Evolutionary conservation across 2,797 vertebrate species (phyloP).

Genomic region (Melanogrammus aeglefinus): DNA sequence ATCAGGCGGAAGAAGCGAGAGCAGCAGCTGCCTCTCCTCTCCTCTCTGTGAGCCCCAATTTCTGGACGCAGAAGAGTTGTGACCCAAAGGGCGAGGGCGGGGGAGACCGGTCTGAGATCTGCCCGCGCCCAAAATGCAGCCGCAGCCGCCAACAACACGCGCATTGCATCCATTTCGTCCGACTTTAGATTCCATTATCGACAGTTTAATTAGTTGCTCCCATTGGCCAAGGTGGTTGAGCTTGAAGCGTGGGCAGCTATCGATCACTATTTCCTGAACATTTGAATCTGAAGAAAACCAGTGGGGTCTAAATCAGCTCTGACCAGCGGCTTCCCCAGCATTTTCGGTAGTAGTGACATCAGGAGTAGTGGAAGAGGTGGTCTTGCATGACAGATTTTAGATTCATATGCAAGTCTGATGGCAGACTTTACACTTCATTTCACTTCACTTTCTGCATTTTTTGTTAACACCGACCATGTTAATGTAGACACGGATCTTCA

Average conservation of each 20-base stretch:
- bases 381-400: no score
- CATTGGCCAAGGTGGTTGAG: not conserved
- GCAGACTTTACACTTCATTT: no score
- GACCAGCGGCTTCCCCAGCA: not conserved
- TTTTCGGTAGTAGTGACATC: not conserved
- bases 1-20: not conserved
- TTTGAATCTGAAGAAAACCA: not conserved
- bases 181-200: not conserved
- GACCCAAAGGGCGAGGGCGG: not conserved
- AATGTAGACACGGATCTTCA: no score
- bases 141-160: not conserved
- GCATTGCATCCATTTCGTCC: not conserved
- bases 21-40: not conserved
- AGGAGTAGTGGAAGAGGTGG: not conserved
- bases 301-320: not conserved
- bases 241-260: not conserved
- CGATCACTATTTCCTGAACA: not conserved
- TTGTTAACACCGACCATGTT: no score
- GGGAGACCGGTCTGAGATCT: not conserved
- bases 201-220: not conserved
- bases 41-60: not conserved
- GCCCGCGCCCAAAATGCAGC: not conserved
- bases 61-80: not conserved
- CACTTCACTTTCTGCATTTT: no score
- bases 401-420: no score